Percentiles rank a stretch among this genome's conserved stretches.
Evolutionary conservation across 2,888 invertebrate genomes (phyloP).

Genomic region (Thera britannica): DNA sequence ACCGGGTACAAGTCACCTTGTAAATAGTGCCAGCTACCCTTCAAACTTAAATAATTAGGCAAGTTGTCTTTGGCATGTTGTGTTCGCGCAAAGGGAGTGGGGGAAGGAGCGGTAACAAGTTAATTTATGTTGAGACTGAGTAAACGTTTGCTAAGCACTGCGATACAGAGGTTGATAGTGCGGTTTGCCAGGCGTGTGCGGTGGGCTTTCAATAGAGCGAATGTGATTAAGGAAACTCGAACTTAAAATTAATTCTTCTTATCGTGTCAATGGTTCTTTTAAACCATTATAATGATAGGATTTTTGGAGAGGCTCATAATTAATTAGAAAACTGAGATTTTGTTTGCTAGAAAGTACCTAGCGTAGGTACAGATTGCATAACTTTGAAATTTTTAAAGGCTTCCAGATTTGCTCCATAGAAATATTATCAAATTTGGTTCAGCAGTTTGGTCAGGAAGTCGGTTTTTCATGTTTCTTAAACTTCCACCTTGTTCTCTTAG

Average conservation of each 20-base stretch:
- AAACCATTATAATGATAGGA: too few species aligned
- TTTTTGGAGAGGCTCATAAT: too few species aligned
- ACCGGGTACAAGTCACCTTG: constrained; percentile 30
- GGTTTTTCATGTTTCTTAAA: too few species aligned
- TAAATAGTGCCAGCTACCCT: constrained; percentile 38
- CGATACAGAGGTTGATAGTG: constrained; percentile 28
- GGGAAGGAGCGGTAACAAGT: constrained; percentile 51
- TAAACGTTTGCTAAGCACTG: constrained; percentile 50
- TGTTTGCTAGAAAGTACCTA: too few species aligned
- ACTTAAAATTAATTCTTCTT: not conserved
- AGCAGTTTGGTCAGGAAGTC: too few species aligned
- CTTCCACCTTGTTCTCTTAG: too few species aligned
- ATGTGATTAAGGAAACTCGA: not conserved
- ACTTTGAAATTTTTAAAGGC: too few species aligned
- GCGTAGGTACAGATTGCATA: too few species aligned
- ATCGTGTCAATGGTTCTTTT: too few species aligned
- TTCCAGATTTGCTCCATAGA: too few species aligned
- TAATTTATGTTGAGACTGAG: constrained; percentile 63
- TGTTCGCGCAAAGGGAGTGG: constrained; percentile 28
- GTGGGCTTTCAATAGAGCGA: constrained; percentile 4
- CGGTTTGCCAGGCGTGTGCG: constrained; percentile 15
- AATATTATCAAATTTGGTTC: too few species aligned
- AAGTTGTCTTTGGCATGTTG: constrained; percentile 54
- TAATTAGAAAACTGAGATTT: too few species aligned
- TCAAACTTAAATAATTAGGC: constrained; percentile 46